Evolutionary conservation across 2,113 vertebrate species (phyloP).

Genomic region (Myotis davidii): DNA sequence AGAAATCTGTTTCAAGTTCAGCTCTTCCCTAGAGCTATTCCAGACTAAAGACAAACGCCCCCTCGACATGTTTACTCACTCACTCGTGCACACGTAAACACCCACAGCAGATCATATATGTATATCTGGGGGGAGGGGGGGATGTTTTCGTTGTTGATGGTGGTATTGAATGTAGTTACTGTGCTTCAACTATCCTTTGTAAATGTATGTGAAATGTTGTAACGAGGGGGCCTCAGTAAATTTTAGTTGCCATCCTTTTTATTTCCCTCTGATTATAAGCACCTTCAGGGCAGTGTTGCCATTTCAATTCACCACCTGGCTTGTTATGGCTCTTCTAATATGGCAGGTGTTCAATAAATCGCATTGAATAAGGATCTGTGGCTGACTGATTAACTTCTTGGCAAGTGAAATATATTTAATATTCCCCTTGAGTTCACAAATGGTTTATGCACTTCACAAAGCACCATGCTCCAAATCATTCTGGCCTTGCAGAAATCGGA

Average conservation of each 20-base stretch:
- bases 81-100: background rate
- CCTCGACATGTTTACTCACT: background rate
- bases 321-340: constrained; percentile 57
- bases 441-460: constrained; percentile 70
- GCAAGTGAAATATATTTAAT: constrained; percentile 72
- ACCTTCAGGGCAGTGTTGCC: constrained; percentile 65
- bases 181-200: background rate
- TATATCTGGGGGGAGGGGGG: background rate
- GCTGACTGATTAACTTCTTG: constrained; percentile 73
- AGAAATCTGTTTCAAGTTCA: constrained; percentile 40
- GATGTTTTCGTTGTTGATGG: background rate
- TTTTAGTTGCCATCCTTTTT: constrained; percentile 11
- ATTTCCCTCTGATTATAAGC: constrained; percentile 69
- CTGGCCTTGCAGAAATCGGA: constrained; percentile 42
- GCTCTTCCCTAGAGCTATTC: background rate
- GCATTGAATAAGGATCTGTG: constrained; percentile 55
- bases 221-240: background rate
- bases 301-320: constrained; percentile 64
- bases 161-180: background rate
- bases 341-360: constrained; percentile 74
- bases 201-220: background rate
- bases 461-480: constrained; percentile 42
- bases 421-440: constrained; percentile 75
- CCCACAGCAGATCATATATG: background rate
- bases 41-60: background rate